Conservation (phyloP, 2,113 vertebrate species). For the Leptobrachium ailaonicum region DNA sequence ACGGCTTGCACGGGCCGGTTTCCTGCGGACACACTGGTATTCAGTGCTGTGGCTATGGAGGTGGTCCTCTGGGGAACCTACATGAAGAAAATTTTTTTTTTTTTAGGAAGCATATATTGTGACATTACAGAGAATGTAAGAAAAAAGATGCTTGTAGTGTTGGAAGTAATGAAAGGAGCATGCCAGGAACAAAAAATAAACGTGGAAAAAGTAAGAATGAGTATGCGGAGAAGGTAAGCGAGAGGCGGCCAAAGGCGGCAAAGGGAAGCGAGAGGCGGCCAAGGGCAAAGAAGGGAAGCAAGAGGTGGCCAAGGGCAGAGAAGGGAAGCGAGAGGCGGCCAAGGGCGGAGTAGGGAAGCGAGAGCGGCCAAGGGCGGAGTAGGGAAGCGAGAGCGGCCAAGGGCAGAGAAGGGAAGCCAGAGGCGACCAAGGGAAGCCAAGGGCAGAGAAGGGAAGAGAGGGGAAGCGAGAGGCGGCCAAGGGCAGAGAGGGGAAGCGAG, state of each 20-base stretch:
- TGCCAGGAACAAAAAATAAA: background rate
- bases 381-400: no score
- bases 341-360: no score
- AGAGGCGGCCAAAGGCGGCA: background rate
- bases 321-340: no score
- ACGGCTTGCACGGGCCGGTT: conserved; percentile 74
- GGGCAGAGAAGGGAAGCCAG: no score
- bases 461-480: background rate
- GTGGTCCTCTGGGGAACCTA: conserved; percentile 89
- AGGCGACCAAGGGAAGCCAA: no score
- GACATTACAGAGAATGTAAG: background rate
- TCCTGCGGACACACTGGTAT: conserved; percentile 80
- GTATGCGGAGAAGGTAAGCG: background rate
- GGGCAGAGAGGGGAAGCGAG: no score
- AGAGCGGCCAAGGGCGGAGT: no score
- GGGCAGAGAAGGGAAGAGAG: background rate
- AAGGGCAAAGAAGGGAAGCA: background rate
- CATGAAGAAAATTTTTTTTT: no score
- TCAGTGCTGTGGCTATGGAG: conserved; percentile 87
- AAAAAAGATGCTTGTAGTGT: background rate
- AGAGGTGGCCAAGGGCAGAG: background rate
- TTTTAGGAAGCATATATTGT: no score
- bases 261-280: no score
- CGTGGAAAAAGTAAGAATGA: background rate
- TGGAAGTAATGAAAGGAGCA: background rate